Percentiles rank a stretch among this genome's conserved stretches.
Conservation (phyloP, 2,888 invertebrate species). For the Standfussiana lucernea region DNA sequence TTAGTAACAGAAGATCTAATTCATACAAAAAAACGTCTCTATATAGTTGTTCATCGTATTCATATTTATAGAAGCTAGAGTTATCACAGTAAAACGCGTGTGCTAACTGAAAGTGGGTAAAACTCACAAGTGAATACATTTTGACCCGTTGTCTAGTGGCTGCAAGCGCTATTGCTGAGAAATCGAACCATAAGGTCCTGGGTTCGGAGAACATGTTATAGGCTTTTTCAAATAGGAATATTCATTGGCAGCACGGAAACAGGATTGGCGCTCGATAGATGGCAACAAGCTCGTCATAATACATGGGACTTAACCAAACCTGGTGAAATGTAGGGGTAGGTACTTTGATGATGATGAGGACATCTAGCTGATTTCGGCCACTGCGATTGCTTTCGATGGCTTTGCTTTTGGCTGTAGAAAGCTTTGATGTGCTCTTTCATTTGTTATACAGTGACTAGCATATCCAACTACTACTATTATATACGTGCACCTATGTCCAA, state of each 20-base stretch:
- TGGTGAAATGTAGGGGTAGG: not conserved
- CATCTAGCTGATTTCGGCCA: not conserved
- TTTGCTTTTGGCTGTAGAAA: not conserved
- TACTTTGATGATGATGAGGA: not conserved
- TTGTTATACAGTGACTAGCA: no score
- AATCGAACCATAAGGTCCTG: not conserved
- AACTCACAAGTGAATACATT: not conserved
- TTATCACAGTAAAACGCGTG: not conserved
- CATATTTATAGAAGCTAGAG: not conserved
- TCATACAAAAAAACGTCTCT: not conserved
- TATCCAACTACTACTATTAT: no score
- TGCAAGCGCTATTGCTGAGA: not conserved
- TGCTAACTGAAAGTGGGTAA: not conserved
- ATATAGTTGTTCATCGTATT: not conserved
- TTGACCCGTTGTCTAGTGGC: not conserved
- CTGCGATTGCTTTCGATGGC: not conserved
- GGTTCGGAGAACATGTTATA: not conserved
- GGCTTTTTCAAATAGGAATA: not conserved
- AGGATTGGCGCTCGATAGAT: not conserved
- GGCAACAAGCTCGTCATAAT: not conserved
- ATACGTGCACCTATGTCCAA: no score
- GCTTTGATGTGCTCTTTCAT: not conserved
- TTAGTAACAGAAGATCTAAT: conserved; percentile 31
- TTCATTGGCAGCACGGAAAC: not conserved
- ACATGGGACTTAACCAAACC: not conserved